Evolutionary conservation across 1,140 invertebrate species (phyloP), one percentile per base, ranked within the genome.

Genomic region (Tetraneura akinire): DNA sequence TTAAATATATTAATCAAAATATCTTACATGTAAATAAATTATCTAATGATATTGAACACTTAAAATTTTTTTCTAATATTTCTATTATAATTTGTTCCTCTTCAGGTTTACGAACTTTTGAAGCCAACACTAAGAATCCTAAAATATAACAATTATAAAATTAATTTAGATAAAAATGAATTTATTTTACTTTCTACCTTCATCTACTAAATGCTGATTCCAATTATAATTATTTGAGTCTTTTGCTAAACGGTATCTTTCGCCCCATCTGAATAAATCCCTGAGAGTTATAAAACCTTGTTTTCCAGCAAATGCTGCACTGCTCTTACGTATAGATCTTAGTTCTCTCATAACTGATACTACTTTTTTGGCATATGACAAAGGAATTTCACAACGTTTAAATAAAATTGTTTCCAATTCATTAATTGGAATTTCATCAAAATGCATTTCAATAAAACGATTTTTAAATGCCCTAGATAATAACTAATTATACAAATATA

Each of bases 181-280:
- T 47, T 16, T 23, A 13, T 70, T 2, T 29, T 32, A 78, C 80
- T 29, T 76, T 78, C 81, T 76, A 87, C 88, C 98, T 88, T 99
- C 97, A 85, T 99, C 96, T 1, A 96, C 95, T 42, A 99, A 88
- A 87, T 98, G 95, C 86, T 98, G 96, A 85, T 96, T 93, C 97
- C 97, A 99, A 86, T 99, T 96, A 84, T 97, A 96, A 26, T 88
- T 87, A 62, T 88, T 85, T n/a, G 87, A 84, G 85, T 88, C n/a
- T 86, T 81, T 87, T 23, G 93, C 92, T 10, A 92, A 86, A 60
- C 92, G 90, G 85, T 98, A 98, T 45, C 98, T 89, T 85, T 98
- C 94, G 1, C 96, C 98, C 98, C 98, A 99, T 73, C 98, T 89
- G 85, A 99, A 99, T 0, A 99, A 87, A 88, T 99, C 98, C 83